These are phyloP conservation scores for Panzeria rudis DNA, from an alignment of 2,888 invertebrate genomes.

Conservation along the genomic window DNA sequence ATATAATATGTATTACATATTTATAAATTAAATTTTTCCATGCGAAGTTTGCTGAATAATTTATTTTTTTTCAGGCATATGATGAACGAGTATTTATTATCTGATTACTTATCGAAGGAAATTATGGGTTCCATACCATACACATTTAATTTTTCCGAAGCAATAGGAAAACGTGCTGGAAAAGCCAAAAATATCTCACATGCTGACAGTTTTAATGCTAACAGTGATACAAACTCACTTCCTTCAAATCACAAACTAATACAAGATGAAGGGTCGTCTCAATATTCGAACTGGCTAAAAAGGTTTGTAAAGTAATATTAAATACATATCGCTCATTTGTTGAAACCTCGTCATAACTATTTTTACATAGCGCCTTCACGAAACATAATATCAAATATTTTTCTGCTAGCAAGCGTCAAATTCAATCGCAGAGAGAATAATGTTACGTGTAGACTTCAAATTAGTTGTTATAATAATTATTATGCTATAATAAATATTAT, in stretches of 20 bases:
- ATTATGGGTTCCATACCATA: constrained; percentile 4
- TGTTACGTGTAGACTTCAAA: too few relatives aligned
- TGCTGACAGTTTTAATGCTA: neutral
- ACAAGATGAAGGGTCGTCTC: constrained; percentile 52
- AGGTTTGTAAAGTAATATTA: constrained; percentile 31
- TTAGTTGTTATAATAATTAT: too few relatives aligned
- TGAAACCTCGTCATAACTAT: too few relatives aligned
- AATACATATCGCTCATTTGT: too few relatives aligned
- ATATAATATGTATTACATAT: too few relatives aligned
- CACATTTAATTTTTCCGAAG: neutral
- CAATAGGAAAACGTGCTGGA: constrained; percentile 46
- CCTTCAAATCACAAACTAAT: constrained; percentile 53
- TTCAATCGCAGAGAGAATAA: too few relatives aligned
- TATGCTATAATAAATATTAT: too few relatives aligned
- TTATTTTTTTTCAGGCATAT: constrained; percentile 24
- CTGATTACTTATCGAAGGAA: constrained; percentile 35
- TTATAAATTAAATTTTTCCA: too few relatives aligned
- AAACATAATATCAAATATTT: too few relatives aligned
- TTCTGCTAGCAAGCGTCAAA: too few relatives aligned
- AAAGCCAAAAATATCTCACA: constrained; percentile 35
- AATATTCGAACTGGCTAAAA: constrained; percentile 56
- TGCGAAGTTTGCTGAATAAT: too few relatives aligned
- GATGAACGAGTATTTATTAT: constrained; percentile 58
- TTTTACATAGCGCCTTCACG: too few relatives aligned
- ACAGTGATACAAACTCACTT: neutral